Conservation (phyloP, 2,888 invertebrate genomes). For the Eumacrocentrus americanus region DNA sequence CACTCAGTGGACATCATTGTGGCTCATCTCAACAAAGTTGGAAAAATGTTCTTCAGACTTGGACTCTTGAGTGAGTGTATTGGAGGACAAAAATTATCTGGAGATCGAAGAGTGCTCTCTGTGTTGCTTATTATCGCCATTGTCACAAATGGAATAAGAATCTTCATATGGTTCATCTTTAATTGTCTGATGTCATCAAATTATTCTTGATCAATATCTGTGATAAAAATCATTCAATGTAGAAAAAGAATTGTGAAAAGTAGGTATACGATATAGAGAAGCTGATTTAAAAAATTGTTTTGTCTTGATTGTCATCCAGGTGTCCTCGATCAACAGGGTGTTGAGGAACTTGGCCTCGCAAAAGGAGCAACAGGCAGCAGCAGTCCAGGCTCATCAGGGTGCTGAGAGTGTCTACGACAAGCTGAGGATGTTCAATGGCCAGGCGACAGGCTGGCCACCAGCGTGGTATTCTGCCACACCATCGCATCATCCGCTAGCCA, state of each 20-base stretch:
- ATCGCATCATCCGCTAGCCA: conserved; percentile 67
- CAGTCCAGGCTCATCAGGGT: conserved; percentile 65
- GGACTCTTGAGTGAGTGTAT: not conserved
- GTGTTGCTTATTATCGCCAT: not conserved
- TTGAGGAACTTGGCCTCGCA: conserved; percentile 94
- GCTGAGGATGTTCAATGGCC: conserved; percentile 92
- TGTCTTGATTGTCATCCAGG: conserved; percentile 66
- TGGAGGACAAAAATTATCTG: conserved; percentile 31
- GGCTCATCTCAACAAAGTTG: conserved; percentile 6
- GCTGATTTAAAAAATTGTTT: not conserved
- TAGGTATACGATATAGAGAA: no score
- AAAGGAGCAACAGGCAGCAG: conserved; percentile 88
- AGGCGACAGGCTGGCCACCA: conserved; percentile 79
- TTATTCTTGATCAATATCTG: not conserved
- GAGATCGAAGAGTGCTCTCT: conserved; percentile 5
- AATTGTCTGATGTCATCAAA: not conserved
- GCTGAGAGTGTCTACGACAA: conserved; percentile 94
- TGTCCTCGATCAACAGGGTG: conserved; percentile 97
- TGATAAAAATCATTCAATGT: no score
- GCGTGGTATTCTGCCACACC: conserved; percentile 87
- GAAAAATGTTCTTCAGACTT: not conserved
- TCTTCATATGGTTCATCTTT: no score
- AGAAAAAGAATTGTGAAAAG: no score
- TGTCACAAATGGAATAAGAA: not conserved
- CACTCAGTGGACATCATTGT: conserved; percentile 35